These are phyloP conservation scores for Phyllopteryx taeniolatus DNA, from an alignment of 2,113 vertebrate species.

Conservation along the genomic window DNA sequence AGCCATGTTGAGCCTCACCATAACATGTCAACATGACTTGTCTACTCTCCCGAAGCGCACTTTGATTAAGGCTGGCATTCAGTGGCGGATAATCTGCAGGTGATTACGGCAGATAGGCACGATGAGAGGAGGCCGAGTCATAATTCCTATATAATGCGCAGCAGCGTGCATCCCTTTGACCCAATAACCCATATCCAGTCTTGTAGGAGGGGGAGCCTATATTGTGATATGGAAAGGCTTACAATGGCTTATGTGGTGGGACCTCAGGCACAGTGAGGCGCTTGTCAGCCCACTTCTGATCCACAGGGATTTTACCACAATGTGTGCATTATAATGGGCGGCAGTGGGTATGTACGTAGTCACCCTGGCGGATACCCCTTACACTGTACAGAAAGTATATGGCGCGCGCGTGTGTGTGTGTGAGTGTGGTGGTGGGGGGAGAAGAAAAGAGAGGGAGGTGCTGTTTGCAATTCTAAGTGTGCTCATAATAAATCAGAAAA, in stretches of 20 bases:
- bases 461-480: conserved; percentile 40
- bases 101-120: conserved; percentile 53
- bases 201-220: conserved; percentile 51
- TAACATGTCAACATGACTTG: conserved; percentile 40
- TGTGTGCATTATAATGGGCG: conserved; percentile 62
- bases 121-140: conserved; percentile 42
- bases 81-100: conserved; percentile 58
- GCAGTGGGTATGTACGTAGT: conserved; percentile 47
- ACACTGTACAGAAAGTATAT: conserved; percentile 47
- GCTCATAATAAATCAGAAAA: conserved; percentile 29
- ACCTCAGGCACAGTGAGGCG: conserved; percentile 62
- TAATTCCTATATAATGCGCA: conserved; percentile 66
- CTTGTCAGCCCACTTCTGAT: conserved; percentile 64
- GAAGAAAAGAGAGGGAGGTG: conserved; percentile 8
- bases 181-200: conserved; percentile 66
- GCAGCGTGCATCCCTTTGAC: conserved; percentile 55
- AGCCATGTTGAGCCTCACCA: conserved; percentile 17
- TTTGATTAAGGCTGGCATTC: conserved; percentile 59
- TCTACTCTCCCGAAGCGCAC: conserved; percentile 49
- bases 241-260: conserved; percentile 69
- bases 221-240: conserved; percentile 64
- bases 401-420: conserved; percentile 5
- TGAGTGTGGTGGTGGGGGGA: conserved; percentile 7
- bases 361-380: conserved; percentile 50
- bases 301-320: conserved; percentile 60